Evolutionary conservation across 1,140 invertebrate genomes (phyloP).

Genomic region (Zaprionus nigranus): DNA sequence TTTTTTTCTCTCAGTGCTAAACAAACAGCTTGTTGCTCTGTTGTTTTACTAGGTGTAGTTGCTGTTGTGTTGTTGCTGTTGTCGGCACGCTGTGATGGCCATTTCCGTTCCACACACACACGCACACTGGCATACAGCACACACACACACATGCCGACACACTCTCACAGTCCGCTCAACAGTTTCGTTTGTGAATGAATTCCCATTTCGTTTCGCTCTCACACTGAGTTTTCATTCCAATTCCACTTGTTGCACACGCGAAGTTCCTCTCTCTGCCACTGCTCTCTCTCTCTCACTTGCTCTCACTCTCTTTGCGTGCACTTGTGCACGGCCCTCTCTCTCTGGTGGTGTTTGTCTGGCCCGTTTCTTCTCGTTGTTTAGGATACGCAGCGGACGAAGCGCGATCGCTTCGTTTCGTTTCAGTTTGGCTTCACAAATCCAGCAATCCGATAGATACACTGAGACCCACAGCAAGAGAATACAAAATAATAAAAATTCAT

Average conservation of each 20-base stretch:
- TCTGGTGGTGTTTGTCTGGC: slow-evolving; percentile 24
- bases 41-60: slow-evolving; percentile 74
- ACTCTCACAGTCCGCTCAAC: slow-evolving; percentile 30
- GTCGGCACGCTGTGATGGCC: slow-evolving; percentile 78
- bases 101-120: slow-evolving; percentile 78
- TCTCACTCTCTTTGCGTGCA: slow-evolving; percentile 25
- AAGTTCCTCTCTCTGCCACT: slow-evolving; percentile 7
- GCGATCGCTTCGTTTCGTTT: slow-evolving; percentile 79
- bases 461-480: slow-evolving; percentile 54
- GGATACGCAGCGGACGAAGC: slow-evolving; percentile 66
- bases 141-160: slow-evolving; percentile 17
- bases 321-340: neutral
- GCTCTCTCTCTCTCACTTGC: slow-evolving; percentile 23
- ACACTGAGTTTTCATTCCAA: slow-evolving; percentile 66
- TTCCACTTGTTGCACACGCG: slow-evolving; percentile 68
- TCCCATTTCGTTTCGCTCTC: slow-evolving; percentile 65
- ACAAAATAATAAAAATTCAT: slow-evolving; percentile 40
- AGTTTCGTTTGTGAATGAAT: slow-evolving; percentile 79
- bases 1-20: slow-evolving; percentile 67
- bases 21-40: slow-evolving; percentile 71
- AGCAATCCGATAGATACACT: slow-evolving; percentile 84
- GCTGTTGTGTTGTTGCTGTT: slow-evolving; percentile 53
- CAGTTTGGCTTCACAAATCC: slow-evolving; percentile 81
- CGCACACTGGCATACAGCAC: slow-evolving; percentile 6
- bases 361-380: slow-evolving; percentile 71